Percentiles rank a stretch among this genome's conserved stretches.
These are phyloP conservation scores for Pelosia muscerda DNA, from an alignment of 2,888 invertebrate genomes.

Conservation along the genomic window DNA sequence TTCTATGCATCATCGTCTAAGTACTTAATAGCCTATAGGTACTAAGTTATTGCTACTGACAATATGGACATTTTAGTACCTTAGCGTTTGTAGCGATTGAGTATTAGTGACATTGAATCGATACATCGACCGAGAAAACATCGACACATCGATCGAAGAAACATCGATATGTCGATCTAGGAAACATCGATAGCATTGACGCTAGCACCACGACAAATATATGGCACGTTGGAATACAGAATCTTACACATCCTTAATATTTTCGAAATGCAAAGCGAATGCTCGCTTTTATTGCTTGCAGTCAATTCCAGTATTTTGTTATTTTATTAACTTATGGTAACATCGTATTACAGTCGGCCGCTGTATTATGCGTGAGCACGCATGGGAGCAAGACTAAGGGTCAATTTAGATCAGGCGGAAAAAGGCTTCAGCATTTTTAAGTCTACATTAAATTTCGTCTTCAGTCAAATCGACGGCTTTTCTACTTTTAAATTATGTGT, in stretches of 20 bases:
- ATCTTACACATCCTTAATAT: slow-evolving; percentile 49
- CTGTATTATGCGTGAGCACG: no score
- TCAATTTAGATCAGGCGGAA: no score
- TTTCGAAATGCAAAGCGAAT: slow-evolving; percentile 62
- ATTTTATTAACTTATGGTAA: slow-evolving; percentile 56
- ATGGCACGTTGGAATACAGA: slow-evolving; percentile 73
- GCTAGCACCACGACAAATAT: slow-evolving; percentile 66
- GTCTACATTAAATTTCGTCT: no score
- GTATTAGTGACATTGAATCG: slow-evolving; percentile 47
- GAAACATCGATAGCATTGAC: slow-evolving; percentile 51
- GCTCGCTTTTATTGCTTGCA: slow-evolving; percentile 67
- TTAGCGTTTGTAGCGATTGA: slow-evolving; percentile 43
- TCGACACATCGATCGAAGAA: no score
- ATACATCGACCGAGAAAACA: no score
- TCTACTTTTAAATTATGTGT: no score
- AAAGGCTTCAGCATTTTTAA: no score
- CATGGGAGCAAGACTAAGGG: no score
- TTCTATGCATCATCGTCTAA: slow-evolving; percentile 51
- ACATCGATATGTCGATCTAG: slow-evolving; percentile 13
- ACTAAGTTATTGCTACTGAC: slow-evolving; percentile 62
- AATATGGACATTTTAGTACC: slow-evolving; percentile 52
- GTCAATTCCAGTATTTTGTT: slow-evolving; percentile 66
- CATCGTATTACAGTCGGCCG: slow-evolving; percentile 37
- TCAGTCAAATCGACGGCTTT: no score
- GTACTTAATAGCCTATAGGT: slow-evolving; percentile 61